A percentile compares a stretch with the other conserved stretches of the same genome.
These are phyloP conservation scores for Drosophila funebris DNA, from an alignment of 1,140 invertebrate species.

Conservation along the genomic window DNA sequence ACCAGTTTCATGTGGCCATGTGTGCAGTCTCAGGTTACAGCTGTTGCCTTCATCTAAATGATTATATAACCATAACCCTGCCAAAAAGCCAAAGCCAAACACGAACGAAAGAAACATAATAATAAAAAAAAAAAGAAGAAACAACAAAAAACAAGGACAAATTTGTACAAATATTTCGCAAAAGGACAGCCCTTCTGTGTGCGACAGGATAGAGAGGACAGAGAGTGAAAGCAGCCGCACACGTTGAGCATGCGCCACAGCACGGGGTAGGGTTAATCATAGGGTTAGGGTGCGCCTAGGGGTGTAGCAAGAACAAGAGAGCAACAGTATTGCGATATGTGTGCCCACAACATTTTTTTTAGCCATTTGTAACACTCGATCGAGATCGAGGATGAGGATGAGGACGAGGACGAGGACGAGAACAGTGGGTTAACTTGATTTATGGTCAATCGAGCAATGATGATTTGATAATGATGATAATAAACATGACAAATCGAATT, in stretches of 20 bases:
- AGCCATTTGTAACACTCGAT: conserved; percentile 77
- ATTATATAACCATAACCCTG: conserved; percentile 31
- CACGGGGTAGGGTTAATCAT: conserved; percentile 19
- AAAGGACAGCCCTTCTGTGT: conserved; percentile 33
- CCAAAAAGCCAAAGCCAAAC: conserved; percentile 27
- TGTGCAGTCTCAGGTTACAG: conserved; percentile 32
- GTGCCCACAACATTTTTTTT: conserved; percentile 79
- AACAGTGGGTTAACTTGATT: conserved; percentile 46
- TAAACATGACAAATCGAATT: conserved; percentile 54
- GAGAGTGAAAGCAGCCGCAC: conserved; percentile 45
- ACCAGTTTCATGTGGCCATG: conserved; percentile 10
- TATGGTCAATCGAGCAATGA: conserved; percentile 56
- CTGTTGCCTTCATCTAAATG: conserved; percentile 10
- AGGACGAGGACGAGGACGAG: neutral
- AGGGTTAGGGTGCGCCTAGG: conserved; percentile 14
- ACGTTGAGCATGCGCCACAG: conserved; percentile 39
- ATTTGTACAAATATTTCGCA: conserved; percentile 60
- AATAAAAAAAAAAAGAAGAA: neutral
- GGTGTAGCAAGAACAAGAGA: no score
- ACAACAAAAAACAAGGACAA: conserved; percentile 42
- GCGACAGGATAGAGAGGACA: conserved; percentile 18
- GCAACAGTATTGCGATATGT: conserved; percentile 30
- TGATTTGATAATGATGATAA: conserved; percentile 48
- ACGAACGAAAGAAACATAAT: conserved; percentile 8
- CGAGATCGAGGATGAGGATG: conserved; percentile 22